Percentiles rank a stretch among this genome's conserved stretches.
phyloP scores from a whole-genome alignment of 2,888 invertebrate species.

The Pantelozetes paolii region DNA sequence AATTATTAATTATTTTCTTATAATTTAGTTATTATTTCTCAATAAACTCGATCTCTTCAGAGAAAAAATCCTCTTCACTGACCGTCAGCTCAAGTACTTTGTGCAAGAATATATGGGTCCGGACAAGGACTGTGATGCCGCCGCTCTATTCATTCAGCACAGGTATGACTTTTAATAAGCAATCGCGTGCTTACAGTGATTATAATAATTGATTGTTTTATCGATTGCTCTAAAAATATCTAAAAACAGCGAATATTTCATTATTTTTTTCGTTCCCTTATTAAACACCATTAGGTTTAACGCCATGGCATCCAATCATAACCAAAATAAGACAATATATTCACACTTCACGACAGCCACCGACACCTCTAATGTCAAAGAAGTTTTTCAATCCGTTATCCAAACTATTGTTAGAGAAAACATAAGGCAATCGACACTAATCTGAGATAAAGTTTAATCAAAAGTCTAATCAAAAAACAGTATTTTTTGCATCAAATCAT shows the following conservation, averaged over 20 bases:
- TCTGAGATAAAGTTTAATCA: background rate
- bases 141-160: slow-evolving; percentile 62
- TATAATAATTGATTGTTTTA: too few species aligned
- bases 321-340: slow-evolving; percentile 60
- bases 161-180: slow-evolving; percentile 57
- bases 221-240: too few species aligned
- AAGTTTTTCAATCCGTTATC: slow-evolving; percentile 64
- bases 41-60: slow-evolving; percentile 65
- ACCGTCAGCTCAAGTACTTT: slow-evolving; percentile 58
- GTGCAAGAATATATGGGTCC: slow-evolving; percentile 55
- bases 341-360: slow-evolving; percentile 66
- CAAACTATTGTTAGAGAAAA: slow-evolving; percentile 64
- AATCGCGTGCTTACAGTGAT: slow-evolving; percentile 54
- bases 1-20: background rate
- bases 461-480: background rate
- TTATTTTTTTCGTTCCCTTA: too few species aligned
- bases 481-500: background rate
- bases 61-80: slow-evolving; percentile 63
- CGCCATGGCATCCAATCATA: slow-evolving; percentile 45
- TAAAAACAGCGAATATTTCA: too few species aligned
- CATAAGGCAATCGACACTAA: slow-evolving; percentile 58
- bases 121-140: slow-evolving; percentile 62
- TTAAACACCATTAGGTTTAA: slow-evolving; percentile 4
- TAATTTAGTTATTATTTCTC: slow-evolving; percentile 57
- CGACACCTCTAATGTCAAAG: slow-evolving; percentile 64